These are phyloP conservation scores for Eidolon dupreanum DNA, from an alignment of 2,797 vertebrate genomes.

Conservation along the genomic window DNA sequence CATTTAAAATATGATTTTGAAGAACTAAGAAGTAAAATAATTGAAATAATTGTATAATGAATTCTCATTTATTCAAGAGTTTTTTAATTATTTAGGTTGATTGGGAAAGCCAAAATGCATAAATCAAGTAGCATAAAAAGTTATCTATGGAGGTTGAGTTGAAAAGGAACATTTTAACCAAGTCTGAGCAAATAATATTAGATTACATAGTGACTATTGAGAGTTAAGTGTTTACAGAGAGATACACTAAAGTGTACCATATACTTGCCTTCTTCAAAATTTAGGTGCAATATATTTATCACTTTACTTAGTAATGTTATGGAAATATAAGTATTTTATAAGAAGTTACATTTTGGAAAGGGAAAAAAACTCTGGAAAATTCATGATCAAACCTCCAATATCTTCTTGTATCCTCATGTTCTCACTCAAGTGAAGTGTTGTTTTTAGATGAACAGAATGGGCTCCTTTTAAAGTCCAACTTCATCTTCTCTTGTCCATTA, in stretches of 20 bases:
- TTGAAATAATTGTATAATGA: conserved; percentile 6
- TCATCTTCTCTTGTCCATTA: neutral
- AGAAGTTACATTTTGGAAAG: conserved; percentile 33
- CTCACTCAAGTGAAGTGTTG: neutral
- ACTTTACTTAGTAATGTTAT: neutral
- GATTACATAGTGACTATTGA: neutral
- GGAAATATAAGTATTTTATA: neutral
- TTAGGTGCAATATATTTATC: neutral
- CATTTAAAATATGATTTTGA: conserved; percentile 22
- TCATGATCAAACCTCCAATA: neutral
- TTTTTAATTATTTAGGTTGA: neutral
- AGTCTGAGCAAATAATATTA: conserved; percentile 4
- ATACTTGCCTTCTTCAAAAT: neutral
- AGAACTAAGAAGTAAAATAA: neutral
- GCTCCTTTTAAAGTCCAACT: neutral
- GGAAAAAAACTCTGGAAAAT: neutral
- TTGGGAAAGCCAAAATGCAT: neutral
- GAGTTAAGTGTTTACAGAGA: neutral
- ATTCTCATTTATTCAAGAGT: neutral
- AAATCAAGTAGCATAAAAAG: conserved; percentile 17
- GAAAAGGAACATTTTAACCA: neutral
- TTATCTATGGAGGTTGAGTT: neutral
- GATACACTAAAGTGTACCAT: neutral
- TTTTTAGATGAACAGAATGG: neutral
- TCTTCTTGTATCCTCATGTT: neutral